A percentile compares a stretch with the other conserved stretches of the same genome.
Conservation (phyloP, 2,113 vertebrate genomes). For the Lepus timidus region DNA sequence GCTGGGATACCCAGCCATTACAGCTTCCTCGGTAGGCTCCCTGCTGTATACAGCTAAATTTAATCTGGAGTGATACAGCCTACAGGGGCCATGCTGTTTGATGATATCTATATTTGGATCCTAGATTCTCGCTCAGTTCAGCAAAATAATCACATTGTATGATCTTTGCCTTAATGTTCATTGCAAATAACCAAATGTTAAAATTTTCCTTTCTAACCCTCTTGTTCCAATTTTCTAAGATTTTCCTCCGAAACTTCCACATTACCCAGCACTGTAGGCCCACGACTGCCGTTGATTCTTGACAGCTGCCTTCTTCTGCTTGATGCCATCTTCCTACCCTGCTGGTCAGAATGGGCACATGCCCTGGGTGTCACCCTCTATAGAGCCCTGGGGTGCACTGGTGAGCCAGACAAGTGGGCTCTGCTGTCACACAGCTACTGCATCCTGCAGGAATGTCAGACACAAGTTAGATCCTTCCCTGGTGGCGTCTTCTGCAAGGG, state of each 20-base stretch:
- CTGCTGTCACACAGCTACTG: not conserved
- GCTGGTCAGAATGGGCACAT: not conserved
- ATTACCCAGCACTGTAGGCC: not conserved
- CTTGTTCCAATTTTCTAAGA: not conserved
- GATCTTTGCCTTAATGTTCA: slow-evolving; percentile 50
- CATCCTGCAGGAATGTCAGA: not conserved
- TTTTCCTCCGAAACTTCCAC: not conserved
- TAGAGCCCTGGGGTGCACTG: not conserved
- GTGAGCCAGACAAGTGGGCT: not conserved
- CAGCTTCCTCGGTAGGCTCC: not conserved
- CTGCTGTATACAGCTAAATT: slow-evolving; percentile 43
- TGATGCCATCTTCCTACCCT: not conserved
- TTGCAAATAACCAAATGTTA: not conserved
- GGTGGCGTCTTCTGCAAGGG: not conserved
- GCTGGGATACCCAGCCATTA: not conserved
- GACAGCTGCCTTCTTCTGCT: not conserved
- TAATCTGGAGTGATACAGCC: not conserved
- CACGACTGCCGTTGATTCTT: not conserved
- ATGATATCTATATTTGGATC: slow-evolving; percentile 55
- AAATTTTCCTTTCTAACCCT: not conserved
- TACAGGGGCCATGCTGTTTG: not conserved
- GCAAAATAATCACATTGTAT: slow-evolving; percentile 33
- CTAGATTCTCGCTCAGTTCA: slow-evolving; percentile 54
- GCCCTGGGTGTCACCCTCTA: not conserved
- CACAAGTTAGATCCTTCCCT: not conserved